These are phyloP conservation scores for Aptenodytes patagonicus DNA, from an alignment of 2,113 vertebrate species.

Conservation along the genomic window DNA sequence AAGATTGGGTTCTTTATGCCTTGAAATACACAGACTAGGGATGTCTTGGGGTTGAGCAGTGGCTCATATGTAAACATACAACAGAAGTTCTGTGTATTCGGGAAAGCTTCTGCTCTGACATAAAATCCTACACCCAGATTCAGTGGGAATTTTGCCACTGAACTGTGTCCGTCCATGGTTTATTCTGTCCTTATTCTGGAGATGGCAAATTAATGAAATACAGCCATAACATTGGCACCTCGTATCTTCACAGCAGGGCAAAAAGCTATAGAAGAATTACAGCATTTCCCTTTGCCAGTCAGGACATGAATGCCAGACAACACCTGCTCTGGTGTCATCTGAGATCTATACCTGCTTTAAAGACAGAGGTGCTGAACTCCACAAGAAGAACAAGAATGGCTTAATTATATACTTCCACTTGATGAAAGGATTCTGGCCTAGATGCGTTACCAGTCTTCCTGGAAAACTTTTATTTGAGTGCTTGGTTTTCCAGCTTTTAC, in stretches of 20 bases:
- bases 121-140: neutral
- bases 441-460: neutral
- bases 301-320: neutral
- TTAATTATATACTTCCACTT: neutral
- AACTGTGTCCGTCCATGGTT: neutral
- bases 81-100: neutral
- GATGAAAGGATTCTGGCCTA: neutral
- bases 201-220: neutral
- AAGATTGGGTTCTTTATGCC: neutral
- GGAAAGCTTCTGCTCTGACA: neutral
- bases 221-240: neutral
- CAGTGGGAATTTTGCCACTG: neutral
- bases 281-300: neutral
- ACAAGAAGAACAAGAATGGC: neutral
- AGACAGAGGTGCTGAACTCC: neutral
- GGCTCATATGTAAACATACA: neutral
- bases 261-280: neutral
- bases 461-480: neutral
- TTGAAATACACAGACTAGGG: neutral
- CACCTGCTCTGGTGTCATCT: neutral
- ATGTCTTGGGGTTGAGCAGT: neutral
- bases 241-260: neutral
- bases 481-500: neutral
- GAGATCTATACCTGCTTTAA: neutral
- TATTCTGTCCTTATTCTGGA: neutral